A percentile compares a stretch with the other conserved stretches of the same genome.
Evolutionary conservation across 2,888 invertebrate species (phyloP).

Genomic region (Malacosoma neustria): DNA sequence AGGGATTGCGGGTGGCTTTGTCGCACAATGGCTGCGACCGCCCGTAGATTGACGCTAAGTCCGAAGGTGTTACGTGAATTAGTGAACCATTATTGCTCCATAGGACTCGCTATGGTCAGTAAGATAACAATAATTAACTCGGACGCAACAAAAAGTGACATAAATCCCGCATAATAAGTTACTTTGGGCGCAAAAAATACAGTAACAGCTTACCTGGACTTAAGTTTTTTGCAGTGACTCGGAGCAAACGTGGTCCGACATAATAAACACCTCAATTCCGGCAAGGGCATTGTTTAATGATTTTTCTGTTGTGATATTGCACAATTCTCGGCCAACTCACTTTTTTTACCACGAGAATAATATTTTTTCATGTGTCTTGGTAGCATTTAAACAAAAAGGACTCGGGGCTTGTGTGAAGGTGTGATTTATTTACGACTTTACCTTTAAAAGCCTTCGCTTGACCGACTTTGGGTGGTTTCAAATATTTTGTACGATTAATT

Average conservation of each 20-base stretch:
- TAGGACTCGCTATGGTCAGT: conserved; percentile 61
- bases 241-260: conserved; percentile 51
- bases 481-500: conserved; percentile 30
- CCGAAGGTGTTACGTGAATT: conserved; percentile 69
- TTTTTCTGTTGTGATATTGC: conserved; percentile 71
- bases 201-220: conserved; percentile 58
- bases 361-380: conserved; percentile 63
- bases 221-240: conserved; percentile 52
- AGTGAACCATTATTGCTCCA: conserved; percentile 67
- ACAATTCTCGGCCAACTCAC: conserved; percentile 54
- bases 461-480: conserved; percentile 56
- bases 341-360: conserved; percentile 56
- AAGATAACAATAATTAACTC: conserved; percentile 73
- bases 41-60: conserved; percentile 58
- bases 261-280: conserved; percentile 74
- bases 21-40: conserved; percentile 50
- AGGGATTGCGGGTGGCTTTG: conserved; percentile 67
- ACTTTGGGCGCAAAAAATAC: conserved; percentile 51
- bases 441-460: conserved; percentile 53
- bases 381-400: conserved; percentile 71
- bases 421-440: conserved; percentile 71
- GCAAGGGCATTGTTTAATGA: conserved; percentile 72
- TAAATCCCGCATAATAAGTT: conserved; percentile 73
- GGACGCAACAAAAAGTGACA: conserved; percentile 70
- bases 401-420: conserved; percentile 59